phyloP scores from a whole-genome alignment of 2,888 invertebrate species.

The Neuroscelio doddi region DNA sequence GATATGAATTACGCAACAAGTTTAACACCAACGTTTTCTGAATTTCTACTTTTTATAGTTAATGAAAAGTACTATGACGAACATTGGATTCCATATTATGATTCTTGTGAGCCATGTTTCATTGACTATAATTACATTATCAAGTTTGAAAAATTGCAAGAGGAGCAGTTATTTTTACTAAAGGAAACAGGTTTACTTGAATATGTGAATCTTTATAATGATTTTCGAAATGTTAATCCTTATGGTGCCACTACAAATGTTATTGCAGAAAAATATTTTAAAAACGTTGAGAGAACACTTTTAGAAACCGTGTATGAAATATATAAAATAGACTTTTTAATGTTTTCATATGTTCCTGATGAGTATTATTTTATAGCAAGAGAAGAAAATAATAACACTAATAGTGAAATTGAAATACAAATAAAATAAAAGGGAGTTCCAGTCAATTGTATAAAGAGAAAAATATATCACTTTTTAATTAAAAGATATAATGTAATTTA shows the following conservation, averaged over 20 bases:
- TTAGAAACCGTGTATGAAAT: conserved; percentile 64
- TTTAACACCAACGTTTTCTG: conserved; percentile 71
- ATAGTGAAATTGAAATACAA: not conserved
- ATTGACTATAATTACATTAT: conserved; percentile 73
- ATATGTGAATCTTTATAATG: conserved; percentile 46
- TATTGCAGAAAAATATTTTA: conserved; percentile 61
- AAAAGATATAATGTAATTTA: too few species aligned
- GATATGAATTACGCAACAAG: too few species aligned
- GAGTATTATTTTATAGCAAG: conserved; percentile 54
- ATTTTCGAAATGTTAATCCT: conserved; percentile 56
- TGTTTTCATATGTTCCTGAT: conserved; percentile 70
- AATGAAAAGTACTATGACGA: conserved; percentile 69
- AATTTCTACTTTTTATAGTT: conserved; percentile 72
- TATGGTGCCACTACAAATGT: conserved; percentile 59
- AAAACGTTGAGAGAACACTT: conserved; percentile 55
- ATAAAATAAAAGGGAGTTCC: too few species aligned
- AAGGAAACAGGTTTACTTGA: conserved; percentile 53
- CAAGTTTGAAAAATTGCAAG: conserved; percentile 72
- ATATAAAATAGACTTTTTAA: conserved; percentile 70
- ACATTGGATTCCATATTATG: conserved; percentile 73
- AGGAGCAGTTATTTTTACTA: conserved; percentile 69
- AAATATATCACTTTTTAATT: too few species aligned
- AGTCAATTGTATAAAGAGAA: too few species aligned
- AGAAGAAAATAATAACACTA: conserved; percentile 7
- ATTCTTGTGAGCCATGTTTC: conserved; percentile 73